A percentile compares a stretch with the other conserved stretches of the same genome.
Conservation (phyloP, 2,113 vertebrate species). For the Varanus komodoensis region DNA sequence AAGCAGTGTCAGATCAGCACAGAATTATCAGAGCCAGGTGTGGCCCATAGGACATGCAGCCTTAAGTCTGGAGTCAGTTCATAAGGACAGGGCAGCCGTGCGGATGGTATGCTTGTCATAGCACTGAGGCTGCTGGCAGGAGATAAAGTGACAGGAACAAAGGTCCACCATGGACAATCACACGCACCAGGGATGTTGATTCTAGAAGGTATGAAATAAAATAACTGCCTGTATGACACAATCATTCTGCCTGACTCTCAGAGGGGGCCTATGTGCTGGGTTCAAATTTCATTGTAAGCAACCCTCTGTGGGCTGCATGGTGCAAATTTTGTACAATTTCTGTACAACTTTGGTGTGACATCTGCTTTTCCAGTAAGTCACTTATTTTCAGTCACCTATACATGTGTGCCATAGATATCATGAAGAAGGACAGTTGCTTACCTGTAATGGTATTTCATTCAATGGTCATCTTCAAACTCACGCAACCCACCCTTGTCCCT, state of each 20-base stretch:
- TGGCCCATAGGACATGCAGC: neutral
- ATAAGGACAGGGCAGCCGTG: neutral
- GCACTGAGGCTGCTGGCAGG: neutral
- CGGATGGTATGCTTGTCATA: neutral
- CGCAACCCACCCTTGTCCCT: no score
- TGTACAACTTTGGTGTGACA: no score
- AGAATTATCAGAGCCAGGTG: neutral
- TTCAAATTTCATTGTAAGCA: no score
- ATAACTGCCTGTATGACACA: neutral
- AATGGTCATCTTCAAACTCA: no score
- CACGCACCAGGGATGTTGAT: neutral
- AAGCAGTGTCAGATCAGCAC: neutral
- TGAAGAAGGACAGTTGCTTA: no score
- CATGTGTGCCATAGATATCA: no score
- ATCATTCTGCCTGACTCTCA: neutral
- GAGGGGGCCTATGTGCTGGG: neutral
- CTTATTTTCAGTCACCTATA: no score
- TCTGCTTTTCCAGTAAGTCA: no score
- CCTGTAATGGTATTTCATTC: no score
- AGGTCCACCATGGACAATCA: neutral
- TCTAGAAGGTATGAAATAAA: neutral
- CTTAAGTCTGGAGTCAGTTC: neutral
- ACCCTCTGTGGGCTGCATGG: no score
- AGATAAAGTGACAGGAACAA: neutral
- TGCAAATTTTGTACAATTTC: no score